Evolutionary conservation across 1,140 invertebrate genomes (phyloP), one percentile per base, ranked within the genome.

Genomic region (Brachionus rotundiformis): DNA sequence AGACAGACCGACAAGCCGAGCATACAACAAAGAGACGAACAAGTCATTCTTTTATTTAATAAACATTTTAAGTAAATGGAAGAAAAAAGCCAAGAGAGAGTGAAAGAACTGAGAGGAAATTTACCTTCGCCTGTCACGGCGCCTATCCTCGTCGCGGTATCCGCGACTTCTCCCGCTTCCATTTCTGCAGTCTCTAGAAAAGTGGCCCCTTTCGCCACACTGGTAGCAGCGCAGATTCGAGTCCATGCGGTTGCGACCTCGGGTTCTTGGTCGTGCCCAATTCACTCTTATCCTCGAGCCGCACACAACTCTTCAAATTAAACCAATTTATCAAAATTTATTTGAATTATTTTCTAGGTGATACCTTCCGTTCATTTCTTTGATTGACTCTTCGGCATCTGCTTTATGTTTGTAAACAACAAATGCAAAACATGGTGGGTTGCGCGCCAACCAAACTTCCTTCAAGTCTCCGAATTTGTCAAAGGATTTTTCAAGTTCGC

Each of bases 251-350:
- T 84, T 65, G 47, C 85, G 77, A 8, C 85, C 83, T n/a, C 85
- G 83, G 1, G 84, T 86, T 33, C 87, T 80, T n/a, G 87, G 87
- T 27, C 85, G 83, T 3, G 87, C 87, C 83, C 85, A 84, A 0
- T 85, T 86, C 11, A 86, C 86, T 59, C 85, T 68, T 0, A 88
- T 83, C 61, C 87, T 82, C 19, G 49, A 54, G 2, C 80, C 59
- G 65, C 77, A 75, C 6, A 65, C 61, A 19, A 92, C 93, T 41
- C 94, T 91, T 83, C 16, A 68, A 63, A 29, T 29, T 29, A 33
- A 16, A 13, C 54, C 5, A 27, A 27, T 63, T 29, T 27, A 11
- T 11, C 6, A 27, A 25, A 63, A 16, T 27, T 63, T 29, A 4
- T 29, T n/a, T 47, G n/a, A 49, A 41, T 5, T 8, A 31, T 16